phyloP scores from a whole-genome alignment of 1,140 invertebrate genomes.

The Druon quercuslanigerum region DNA sequence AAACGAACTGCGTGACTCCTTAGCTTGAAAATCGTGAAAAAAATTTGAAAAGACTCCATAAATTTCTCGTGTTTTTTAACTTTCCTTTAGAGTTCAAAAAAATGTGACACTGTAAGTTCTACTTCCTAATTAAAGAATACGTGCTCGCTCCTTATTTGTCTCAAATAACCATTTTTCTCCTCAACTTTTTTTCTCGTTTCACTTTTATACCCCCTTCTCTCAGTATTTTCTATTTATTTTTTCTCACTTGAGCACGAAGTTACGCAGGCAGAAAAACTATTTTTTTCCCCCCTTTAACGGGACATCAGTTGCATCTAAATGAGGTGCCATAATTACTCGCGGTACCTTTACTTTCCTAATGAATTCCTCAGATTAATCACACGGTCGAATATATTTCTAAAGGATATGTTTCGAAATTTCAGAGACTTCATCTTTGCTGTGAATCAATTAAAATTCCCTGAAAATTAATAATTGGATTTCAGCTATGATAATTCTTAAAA shows the following conservation, averaged over 20 bases:
- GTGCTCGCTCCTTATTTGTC: no score
- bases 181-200: no score
- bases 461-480: no score
- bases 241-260: no score
- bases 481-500: no score
- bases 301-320: neutral
- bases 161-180: no score
- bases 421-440: neutral
- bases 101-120: no score
- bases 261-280: neutral
- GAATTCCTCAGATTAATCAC: constrained; percentile 58
- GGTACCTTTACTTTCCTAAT: constrained; percentile 38
- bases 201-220: no score
- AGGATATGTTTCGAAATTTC: neutral
- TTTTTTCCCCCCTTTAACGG: neutral
- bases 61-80: neutral
- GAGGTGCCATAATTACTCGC: constrained; percentile 2
- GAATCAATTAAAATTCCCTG: no score
- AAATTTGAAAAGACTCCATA: neutral
- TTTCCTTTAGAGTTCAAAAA: neutral
- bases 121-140: no score
- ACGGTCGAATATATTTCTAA: neutral
- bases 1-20: neutral
- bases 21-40: neutral
- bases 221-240: neutral